Percentiles rank a stretch among this genome's conserved stretches.
Evolutionary conservation across 2,113 vertebrate species (phyloP).

Genomic region (Ovibos moschatus): DNA sequence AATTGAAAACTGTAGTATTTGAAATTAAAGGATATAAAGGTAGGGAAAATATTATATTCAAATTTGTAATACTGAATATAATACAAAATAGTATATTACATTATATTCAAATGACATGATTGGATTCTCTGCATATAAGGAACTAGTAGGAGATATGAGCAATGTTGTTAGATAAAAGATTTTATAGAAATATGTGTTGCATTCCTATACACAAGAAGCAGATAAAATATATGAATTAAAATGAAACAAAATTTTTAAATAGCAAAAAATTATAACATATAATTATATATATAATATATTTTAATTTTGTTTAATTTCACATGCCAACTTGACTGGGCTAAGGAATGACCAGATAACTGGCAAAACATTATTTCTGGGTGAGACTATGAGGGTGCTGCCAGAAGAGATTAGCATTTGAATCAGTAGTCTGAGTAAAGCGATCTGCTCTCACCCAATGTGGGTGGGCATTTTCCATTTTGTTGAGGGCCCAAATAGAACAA

Average conservation of each 20-base stretch:
- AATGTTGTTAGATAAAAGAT: not conserved
- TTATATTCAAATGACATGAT: not conserved
- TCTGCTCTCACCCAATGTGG: not conserved
- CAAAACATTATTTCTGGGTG: not conserved
- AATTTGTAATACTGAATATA: not conserved
- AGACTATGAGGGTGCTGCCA: not conserved
- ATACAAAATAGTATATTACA: not conserved
- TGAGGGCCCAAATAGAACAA: not conserved
- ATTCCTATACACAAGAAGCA: not conserved
- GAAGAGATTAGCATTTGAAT: not conserved
- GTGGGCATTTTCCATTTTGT: not conserved
- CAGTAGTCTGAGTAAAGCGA: not conserved
- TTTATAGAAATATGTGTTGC: not conserved
- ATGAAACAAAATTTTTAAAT: not conserved
- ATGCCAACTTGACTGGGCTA: not conserved
- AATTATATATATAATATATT: not conserved
- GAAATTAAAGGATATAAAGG: not conserved
- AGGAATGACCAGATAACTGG: not conserved
- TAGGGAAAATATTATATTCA: not conserved
- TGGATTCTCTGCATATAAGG: not conserved
- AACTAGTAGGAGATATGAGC: not conserved
- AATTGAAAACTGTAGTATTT: not conserved
- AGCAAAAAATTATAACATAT: constrained; percentile 11
- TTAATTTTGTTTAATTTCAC: not conserved
- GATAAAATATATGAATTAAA: not conserved